These are phyloP conservation scores for Clupea harengus DNA, from an alignment of 2,113 vertebrate species.

Conservation along the genomic window DNA sequence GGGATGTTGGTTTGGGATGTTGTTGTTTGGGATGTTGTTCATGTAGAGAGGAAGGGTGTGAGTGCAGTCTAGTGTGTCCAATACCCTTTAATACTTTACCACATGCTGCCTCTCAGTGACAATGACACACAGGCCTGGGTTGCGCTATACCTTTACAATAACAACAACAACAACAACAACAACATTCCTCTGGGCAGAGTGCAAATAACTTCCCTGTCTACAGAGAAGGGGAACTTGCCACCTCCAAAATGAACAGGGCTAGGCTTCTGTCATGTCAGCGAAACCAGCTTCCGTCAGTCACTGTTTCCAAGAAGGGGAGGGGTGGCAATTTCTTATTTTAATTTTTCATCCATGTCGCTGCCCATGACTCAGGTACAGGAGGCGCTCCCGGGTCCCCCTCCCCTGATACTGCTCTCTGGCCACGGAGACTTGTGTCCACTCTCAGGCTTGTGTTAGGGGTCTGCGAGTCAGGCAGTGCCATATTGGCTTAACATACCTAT, in stretches of 20 bases:
- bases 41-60: neutral
- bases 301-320: neutral
- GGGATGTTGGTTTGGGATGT: neutral
- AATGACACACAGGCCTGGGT: neutral
- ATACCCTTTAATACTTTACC: constrained; percentile 23
- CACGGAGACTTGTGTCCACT: neutral
- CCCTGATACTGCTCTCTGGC: neutral
- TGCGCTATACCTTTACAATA: neutral
- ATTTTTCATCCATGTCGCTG: neutral
- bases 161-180: neutral
- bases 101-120: neutral
- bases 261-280: neutral
- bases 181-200: neutral
- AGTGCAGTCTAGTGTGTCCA: constrained; percentile 21
- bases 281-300: neutral
- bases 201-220: neutral
- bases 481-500: constrained; percentile 13
- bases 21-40: neutral
- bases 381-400: neutral
- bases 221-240: neutral
- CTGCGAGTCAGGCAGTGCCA: neutral
- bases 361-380: neutral
- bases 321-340: neutral
- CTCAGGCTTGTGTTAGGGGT: neutral
- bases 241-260: neutral